These are phyloP conservation scores for Spinibarbus caldwelli DNA, from an alignment of 2,797 vertebrate genomes.

Conservation along the genomic window DNA sequence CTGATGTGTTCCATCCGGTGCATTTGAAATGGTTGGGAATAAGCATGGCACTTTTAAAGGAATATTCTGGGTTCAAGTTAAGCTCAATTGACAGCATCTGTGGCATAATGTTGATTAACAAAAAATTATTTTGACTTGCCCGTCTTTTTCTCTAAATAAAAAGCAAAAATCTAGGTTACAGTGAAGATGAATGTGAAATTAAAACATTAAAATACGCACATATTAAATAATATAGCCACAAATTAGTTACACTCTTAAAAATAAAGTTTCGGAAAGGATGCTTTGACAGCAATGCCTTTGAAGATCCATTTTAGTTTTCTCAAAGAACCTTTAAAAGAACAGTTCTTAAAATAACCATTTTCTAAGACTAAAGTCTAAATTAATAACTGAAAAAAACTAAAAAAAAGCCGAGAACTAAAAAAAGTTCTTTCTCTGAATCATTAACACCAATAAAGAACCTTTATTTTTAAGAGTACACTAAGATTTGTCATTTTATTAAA, in stretches of 20 bases:
- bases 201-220: not conserved
- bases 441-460: too few relatives aligned
- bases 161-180: not conserved
- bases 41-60: not conserved
- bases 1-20: constrained; percentile 77
- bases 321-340: too few relatives aligned
- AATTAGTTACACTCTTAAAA: not conserved
- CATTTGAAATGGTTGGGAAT: constrained; percentile 57
- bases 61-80: not conserved
- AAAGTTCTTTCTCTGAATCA: too few relatives aligned
- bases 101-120: not conserved
- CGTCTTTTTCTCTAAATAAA: not conserved
- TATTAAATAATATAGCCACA: not conserved
- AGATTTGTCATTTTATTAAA: not conserved
- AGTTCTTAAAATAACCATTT: too few relatives aligned
- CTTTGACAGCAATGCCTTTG: too few relatives aligned
- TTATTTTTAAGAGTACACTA: not conserved
- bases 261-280: not conserved
- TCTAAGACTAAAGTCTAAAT: too few relatives aligned
- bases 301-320: too few relatives aligned
- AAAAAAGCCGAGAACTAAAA: too few relatives aligned
- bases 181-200: too few relatives aligned
- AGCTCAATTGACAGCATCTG: not conserved
- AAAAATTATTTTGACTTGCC: not conserved
- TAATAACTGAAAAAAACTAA: too few relatives aligned